These are phyloP conservation scores for Chrysotoxum bicinctum DNA, from an alignment of 2,888 invertebrate genomes.

Conservation along the genomic window DNA sequence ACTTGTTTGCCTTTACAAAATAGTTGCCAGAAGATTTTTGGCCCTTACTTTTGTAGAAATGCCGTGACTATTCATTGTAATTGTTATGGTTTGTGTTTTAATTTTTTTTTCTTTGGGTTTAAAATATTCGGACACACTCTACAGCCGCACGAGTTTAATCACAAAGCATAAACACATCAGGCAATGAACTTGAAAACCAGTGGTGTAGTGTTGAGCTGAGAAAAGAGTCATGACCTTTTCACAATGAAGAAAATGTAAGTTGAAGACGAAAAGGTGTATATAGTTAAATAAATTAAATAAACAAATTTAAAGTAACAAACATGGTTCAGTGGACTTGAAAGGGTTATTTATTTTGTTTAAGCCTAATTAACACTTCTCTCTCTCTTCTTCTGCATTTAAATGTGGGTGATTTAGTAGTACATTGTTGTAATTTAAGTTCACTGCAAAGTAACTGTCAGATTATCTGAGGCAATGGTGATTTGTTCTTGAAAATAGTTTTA, in stretches of 20 bases:
- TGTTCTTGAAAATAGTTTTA: neutral
- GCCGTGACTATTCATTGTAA: neutral
- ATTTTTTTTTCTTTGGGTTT: neutral
- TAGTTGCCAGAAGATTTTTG: neutral
- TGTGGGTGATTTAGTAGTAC: neutral
- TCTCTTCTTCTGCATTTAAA: neutral
- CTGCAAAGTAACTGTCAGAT: neutral
- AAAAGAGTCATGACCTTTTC: slow-evolving; percentile 9
- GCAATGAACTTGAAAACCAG: slow-evolving; percentile 59
- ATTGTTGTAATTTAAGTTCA: neutral
- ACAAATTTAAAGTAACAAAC: neutral
- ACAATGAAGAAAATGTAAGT: neutral
- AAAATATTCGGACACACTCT: neutral
- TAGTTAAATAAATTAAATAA: neutral
- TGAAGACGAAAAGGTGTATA: neutral
- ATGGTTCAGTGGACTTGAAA: neutral
- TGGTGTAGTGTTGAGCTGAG: neutral
- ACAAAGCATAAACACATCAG: neutral
- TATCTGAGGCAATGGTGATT: neutral
- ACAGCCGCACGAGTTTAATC: slow-evolving; percentile 21
- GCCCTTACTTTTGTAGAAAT: neutral
- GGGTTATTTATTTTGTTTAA: neutral
- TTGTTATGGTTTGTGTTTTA: neutral
- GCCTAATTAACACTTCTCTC: neutral
- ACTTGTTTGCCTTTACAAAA: neutral